A percentile compares a stretch with the other conserved stretches of the same genome.
Conservation (phyloP, 1,140 invertebrate species). For the Reticulitermes speratus region DNA sequence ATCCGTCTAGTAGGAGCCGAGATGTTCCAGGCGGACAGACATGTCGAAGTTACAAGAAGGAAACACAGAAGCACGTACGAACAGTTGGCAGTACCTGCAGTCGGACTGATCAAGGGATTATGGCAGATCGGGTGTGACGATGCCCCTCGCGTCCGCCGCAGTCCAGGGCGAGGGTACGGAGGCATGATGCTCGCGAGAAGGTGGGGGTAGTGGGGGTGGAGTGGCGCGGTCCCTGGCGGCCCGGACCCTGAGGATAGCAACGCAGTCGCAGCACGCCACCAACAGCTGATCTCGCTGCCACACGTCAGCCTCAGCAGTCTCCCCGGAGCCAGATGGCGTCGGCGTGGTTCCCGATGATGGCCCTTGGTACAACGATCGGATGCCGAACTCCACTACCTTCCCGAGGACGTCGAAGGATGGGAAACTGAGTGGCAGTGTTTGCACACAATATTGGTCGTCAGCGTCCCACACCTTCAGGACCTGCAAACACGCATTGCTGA, state of each 20-base stretch:
- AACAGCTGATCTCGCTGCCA: constrained; percentile 40
- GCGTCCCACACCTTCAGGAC: constrained; percentile 55
- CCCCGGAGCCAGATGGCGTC: background rate
- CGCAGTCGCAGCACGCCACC: constrained; percentile 49
- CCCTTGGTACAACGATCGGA: constrained; percentile 52
- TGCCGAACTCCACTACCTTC: constrained; percentile 54
- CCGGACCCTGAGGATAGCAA: constrained; percentile 36
- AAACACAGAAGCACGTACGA: too few species aligned
- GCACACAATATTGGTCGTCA: constrained; percentile 51
- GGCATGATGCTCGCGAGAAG: constrained; percentile 38
- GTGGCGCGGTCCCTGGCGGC: background rate
- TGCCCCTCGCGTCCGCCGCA: constrained; percentile 33
- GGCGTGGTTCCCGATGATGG: constrained; percentile 41
- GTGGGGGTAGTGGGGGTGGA: constrained; percentile 38
- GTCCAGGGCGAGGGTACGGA: constrained; percentile 41
- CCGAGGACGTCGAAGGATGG: constrained; percentile 52
- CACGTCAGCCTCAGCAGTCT: background rate
- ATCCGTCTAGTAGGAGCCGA: too few species aligned
- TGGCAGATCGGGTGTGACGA: constrained; percentile 17
- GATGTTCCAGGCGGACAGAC: too few species aligned
- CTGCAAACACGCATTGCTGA: constrained; percentile 39
- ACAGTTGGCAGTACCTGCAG: background rate
- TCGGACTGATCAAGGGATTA: background rate
- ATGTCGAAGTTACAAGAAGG: too few species aligned
- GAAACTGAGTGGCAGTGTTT: constrained; percentile 53